A percentile compares a stretch with the other conserved stretches of the same genome.
Conservation (phyloP, 2,888 invertebrate genomes). For the Diachrysia chrysitis region DNA sequence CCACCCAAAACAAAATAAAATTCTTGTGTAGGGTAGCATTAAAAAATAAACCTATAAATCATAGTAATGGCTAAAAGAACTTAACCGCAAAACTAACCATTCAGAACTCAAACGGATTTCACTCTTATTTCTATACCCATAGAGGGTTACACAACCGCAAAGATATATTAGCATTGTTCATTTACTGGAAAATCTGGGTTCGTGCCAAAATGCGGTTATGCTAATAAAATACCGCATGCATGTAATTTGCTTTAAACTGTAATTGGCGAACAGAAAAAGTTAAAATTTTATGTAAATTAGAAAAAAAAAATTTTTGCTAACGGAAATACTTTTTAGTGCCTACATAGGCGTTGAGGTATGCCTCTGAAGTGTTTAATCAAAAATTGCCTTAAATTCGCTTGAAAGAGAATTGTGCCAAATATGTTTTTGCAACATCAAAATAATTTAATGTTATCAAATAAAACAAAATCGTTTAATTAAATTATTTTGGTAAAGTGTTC, state of each 20-base stretch:
- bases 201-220: constrained; percentile 45
- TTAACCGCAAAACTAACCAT: constrained; percentile 6
- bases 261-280: constrained; percentile 20
- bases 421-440: too few species aligned
- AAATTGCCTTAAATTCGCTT: too few species aligned
- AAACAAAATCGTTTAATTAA: too few species aligned
- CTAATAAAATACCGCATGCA: constrained; percentile 34
- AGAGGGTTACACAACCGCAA: background rate
- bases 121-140: accelerated
- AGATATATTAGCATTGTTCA: background rate
- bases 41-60: constrained; percentile 11
- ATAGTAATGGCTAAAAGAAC: background rate
- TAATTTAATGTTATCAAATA: too few species aligned
- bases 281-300: background rate
- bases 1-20: constrained; percentile 10
- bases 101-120: background rate
- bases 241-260: constrained; percentile 22
- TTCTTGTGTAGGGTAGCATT: background rate
- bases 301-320: background rate
- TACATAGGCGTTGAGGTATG: background rate
- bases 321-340: background rate
- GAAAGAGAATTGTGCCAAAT: too few species aligned
- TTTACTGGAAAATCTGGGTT: constrained; percentile 27
- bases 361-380: too few species aligned
- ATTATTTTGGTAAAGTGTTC: too few species aligned